phyloP scores from a whole-genome alignment of 2,113 vertebrate genomes.

The Solea solea region DNA sequence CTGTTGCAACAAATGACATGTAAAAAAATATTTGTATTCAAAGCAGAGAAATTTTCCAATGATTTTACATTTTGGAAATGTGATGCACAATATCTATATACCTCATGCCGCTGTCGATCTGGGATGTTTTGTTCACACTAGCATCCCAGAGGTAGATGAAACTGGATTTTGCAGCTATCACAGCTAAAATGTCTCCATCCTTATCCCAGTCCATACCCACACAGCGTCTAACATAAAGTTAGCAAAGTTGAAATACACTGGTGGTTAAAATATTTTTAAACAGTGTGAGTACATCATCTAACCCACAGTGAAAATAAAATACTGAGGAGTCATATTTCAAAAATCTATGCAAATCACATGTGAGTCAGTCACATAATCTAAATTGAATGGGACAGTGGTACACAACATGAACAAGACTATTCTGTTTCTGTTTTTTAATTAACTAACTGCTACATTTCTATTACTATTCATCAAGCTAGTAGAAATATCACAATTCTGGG shows the following conservation, averaged over 20 bases:
- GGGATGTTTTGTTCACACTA: constrained; percentile 91
- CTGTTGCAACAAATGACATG: constrained; percentile 70
- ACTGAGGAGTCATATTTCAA: too few species aligned
- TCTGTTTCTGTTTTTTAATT: too few species aligned
- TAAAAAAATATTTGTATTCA: not conserved
- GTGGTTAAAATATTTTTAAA: not conserved
- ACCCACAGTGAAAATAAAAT: not conserved
- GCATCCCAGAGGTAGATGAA: constrained; percentile 93
- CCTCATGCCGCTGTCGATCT: constrained; percentile 95
- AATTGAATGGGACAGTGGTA: too few species aligned
- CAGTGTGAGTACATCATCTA: not conserved
- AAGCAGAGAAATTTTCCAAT: not conserved
- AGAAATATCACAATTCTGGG: too few species aligned
- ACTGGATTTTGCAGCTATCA: constrained; percentile 93
- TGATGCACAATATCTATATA: constrained; percentile 57
- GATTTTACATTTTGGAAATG: not conserved
- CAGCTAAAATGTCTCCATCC: constrained; percentile 92
- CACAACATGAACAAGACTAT: too few species aligned
- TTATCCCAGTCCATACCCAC: constrained; percentile 97
- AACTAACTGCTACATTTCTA: too few species aligned
- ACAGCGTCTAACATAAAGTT: constrained; percentile 80
- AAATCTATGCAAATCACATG: too few species aligned
- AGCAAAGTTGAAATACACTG: not conserved
- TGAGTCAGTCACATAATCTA: too few species aligned
- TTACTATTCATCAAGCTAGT: too few species aligned